Conservation (phyloP, 1,140 invertebrate genomes). For the Mercenaria mercenaria region DNA sequence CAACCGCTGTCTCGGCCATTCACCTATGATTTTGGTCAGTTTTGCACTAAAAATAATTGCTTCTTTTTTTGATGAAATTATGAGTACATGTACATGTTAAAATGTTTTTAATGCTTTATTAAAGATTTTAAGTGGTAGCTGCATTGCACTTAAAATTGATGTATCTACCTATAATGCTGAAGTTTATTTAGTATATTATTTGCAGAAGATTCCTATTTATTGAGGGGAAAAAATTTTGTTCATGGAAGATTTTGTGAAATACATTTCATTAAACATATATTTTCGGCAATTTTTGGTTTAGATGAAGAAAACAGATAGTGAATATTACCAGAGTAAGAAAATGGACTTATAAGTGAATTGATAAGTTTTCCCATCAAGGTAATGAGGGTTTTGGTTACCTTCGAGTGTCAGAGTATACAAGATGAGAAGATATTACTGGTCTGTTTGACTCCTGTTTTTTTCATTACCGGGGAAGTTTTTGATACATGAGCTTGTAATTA, state of each 20-base stretch:
- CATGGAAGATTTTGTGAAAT: too few relatives aligned
- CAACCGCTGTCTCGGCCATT: neutral
- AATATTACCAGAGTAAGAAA: neutral
- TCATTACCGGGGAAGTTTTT: neutral
- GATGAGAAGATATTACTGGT: neutral
- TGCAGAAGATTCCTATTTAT: too few relatives aligned
- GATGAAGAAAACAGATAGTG: conserved; percentile 7
- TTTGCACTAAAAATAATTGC: too few relatives aligned
- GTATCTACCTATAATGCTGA: too few relatives aligned
- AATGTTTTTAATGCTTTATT: too few relatives aligned
- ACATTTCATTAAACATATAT: neutral
- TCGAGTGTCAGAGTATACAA: neutral
- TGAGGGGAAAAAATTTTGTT: too few relatives aligned
- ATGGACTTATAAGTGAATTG: conserved; percentile 33
- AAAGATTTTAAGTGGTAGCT: too few relatives aligned
- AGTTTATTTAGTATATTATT: too few relatives aligned
- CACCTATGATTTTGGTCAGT: too few relatives aligned
- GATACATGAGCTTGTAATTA: neutral
- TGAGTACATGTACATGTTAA: too few relatives aligned
- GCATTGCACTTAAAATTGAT: too few relatives aligned
- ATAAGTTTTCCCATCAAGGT: conserved; percentile 13
- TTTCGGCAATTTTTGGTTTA: neutral
- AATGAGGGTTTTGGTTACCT: neutral
- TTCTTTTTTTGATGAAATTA: too few relatives aligned
- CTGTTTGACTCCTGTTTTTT: neutral